A percentile compares a stretch with the other conserved stretches of the same genome.
These are phyloP conservation scores for Panthera leo DNA, from an alignment of 2,113 vertebrate species.

Conservation along the genomic window DNA sequence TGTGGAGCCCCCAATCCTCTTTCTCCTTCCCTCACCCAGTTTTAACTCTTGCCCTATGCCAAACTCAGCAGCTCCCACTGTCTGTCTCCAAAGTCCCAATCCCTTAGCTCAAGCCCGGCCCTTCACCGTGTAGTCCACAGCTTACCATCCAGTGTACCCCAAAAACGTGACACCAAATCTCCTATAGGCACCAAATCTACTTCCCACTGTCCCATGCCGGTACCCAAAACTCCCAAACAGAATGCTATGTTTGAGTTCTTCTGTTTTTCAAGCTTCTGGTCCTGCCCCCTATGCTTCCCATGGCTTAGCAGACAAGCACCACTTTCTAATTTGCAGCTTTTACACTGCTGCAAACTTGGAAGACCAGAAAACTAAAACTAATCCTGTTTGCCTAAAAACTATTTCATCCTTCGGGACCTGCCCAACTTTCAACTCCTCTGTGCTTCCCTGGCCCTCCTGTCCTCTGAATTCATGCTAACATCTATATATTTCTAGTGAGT, in stretches of 20 bases:
- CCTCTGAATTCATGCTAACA: neutral
- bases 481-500: neutral
- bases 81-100: neutral
- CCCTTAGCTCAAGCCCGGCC: neutral
- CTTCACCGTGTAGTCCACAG: neutral
- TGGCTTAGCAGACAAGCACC: neutral
- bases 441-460: no score
- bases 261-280: neutral
- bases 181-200: neutral
- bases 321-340: neutral
- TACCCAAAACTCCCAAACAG: neutral
- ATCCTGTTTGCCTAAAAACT: neutral
- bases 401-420: neutral
- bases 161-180: neutral
- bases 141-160: neutral
- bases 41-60: neutral
- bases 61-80: neutral
- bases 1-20: neutral
- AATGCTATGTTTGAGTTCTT: rapidly evolving
- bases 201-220: neutral
- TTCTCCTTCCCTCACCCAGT: neutral
- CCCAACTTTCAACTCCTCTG: neutral
- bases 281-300: neutral
- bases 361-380: neutral
- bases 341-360: neutral